Conservation (phyloP, 2,797 vertebrate species). For the Sebastolobus alascanus region DNA sequence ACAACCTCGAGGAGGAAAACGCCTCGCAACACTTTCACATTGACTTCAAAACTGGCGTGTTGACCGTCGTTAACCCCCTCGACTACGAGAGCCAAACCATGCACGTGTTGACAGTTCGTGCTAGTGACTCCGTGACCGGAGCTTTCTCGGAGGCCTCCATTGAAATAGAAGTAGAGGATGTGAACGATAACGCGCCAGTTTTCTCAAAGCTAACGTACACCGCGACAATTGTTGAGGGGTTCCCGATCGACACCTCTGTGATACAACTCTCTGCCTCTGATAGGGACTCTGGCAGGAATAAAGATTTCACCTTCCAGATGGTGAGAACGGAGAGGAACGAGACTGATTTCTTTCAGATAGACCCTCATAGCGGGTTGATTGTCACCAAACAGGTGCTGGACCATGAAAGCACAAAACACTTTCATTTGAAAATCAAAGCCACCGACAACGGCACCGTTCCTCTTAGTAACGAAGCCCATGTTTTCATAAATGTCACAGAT, state of each 20-base stretch:
- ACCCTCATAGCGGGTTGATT: constrained; percentile 89
- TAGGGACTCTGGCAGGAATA: constrained; percentile 91
- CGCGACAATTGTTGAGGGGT: constrained; percentile 86
- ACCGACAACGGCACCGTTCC: constrained; percentile 89
- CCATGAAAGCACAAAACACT: constrained; percentile 89
- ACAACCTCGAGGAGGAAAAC: constrained; percentile 93
- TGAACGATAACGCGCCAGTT: constrained; percentile 93
- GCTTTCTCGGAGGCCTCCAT: constrained; percentile 93
- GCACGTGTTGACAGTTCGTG: constrained; percentile 90
- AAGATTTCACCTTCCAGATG: constrained; percentile 89
- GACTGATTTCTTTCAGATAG: constrained; percentile 90
- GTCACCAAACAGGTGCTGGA: constrained; percentile 89
- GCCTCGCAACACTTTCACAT: constrained; percentile 90
- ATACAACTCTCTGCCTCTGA: constrained; percentile 90
- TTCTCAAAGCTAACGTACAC: constrained; percentile 88
- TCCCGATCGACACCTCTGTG: constrained; percentile 88
- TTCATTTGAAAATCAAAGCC: constrained; percentile 90
- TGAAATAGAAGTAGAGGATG: constrained; percentile 93
- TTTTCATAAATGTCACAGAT: constrained; percentile 90
- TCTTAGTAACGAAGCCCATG: constrained; percentile 87
- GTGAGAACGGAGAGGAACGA: constrained; percentile 83
- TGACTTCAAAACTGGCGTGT: constrained; percentile 96
- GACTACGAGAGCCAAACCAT: constrained; percentile 91
- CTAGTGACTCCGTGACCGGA: constrained; percentile 93
- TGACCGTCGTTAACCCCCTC: constrained; percentile 90